These are phyloP conservation scores for Pitangus sulphuratus DNA, from an alignment of 2,797 vertebrate genomes.

Conservation along the genomic window DNA sequence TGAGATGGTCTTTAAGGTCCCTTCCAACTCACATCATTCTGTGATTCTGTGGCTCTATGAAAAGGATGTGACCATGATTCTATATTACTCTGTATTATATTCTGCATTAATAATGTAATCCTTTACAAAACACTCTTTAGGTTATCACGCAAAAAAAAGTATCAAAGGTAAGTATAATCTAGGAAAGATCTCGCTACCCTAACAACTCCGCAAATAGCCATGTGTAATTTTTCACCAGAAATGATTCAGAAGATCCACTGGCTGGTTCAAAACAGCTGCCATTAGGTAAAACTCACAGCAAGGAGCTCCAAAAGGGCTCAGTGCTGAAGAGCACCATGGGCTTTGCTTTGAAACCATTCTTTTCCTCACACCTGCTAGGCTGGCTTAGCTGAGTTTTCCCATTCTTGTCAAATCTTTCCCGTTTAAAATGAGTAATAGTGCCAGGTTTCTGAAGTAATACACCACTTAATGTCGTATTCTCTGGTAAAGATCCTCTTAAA, in stretches of 20 bases:
- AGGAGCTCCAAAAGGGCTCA: background rate
- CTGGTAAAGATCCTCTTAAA: background rate
- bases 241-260: background rate
- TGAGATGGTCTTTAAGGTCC: too few species aligned
- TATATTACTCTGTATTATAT: background rate
- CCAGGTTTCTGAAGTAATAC: slow-evolving; percentile 26
- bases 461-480: background rate
- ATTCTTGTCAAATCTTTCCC: slow-evolving; percentile 15
- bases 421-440: slow-evolving; percentile 25
- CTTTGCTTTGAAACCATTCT: background rate
- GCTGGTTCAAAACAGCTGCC: background rate
- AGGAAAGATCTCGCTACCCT: slow-evolving; percentile 17
- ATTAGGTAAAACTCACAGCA: background rate
- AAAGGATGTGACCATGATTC: background rate
- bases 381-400: slow-evolving; percentile 11
- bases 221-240: background rate
- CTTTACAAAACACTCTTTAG: background rate
- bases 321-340: background rate
- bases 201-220: background rate
- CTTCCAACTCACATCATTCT: background rate
- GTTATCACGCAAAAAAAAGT: background rate
- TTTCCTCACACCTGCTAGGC: slow-evolving; percentile 3
- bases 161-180: background rate
- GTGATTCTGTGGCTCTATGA: background rate
- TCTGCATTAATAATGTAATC: background rate